A percentile compares a stretch with the other conserved stretches of the same genome.
Evolutionary conservation across 2,888 invertebrate genomes (phyloP).

Genomic region (Ferdinandea cuprea): DNA sequence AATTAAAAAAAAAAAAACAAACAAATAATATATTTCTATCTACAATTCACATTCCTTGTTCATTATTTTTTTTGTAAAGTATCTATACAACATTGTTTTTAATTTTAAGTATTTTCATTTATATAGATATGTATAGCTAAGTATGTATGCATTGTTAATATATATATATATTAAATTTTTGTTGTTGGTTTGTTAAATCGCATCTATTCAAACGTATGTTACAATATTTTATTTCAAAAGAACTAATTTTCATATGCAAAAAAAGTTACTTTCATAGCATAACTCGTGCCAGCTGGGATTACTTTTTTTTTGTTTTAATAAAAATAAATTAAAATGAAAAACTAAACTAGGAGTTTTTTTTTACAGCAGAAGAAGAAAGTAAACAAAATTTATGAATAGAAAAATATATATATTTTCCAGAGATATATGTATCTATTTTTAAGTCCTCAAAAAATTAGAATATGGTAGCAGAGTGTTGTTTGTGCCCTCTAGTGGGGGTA

Average conservation of each 20-base stretch:
- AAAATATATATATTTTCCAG: too few relatives aligned
- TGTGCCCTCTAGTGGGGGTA: too few relatives aligned
- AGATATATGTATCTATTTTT: too few relatives aligned
- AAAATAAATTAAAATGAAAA: not conserved
- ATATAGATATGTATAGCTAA: slow-evolving; percentile 47
- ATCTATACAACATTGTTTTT: slow-evolving; percentile 50
- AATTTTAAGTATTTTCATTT: slow-evolving; percentile 13
- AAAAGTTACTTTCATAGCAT: slow-evolving; percentile 79
- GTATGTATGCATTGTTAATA: slow-evolving; percentile 49
- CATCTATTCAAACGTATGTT: slow-evolving; percentile 69
- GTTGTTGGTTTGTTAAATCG: slow-evolving; percentile 21
- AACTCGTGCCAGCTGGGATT: slow-evolving; percentile 84
- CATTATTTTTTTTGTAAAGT: slow-evolving; percentile 40
- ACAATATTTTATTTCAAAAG: slow-evolving; percentile 66
- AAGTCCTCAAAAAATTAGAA: too few relatives aligned
- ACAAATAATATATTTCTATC: slow-evolving; percentile 36
- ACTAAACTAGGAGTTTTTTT: slow-evolving; percentile 15
- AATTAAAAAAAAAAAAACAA: slow-evolving; percentile 1
- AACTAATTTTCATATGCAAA: slow-evolving; percentile 73
- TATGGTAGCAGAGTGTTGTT: too few relatives aligned
- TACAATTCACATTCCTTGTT: slow-evolving; percentile 67
- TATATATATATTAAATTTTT: slow-evolving; percentile 10
- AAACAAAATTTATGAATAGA: not conserved
- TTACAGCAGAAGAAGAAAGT: slow-evolving; percentile 23
- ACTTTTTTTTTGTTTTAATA: slow-evolving; percentile 76